A percentile compares a stretch with the other conserved stretches of the same genome.
Evolutionary conservation across 1,140 invertebrate species (phyloP).

Genomic region (Aleiodes sp.): DNA sequence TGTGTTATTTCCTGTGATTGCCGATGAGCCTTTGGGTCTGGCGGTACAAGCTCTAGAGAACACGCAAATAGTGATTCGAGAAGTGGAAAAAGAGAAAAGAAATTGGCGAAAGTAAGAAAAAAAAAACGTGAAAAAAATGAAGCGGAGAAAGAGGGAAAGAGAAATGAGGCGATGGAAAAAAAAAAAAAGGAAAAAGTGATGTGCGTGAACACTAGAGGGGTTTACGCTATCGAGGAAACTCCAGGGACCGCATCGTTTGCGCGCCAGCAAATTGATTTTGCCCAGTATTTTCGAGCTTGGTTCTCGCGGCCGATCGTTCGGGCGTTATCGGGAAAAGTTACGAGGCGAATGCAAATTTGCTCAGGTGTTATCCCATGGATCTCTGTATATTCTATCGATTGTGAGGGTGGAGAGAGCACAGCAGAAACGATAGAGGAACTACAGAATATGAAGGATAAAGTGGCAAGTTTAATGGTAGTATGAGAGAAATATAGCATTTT

Average conservation of each 20-base stretch:
- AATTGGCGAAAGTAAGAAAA: not conserved
- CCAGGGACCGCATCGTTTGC: slow-evolving; percentile 13
- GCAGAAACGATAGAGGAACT: not conserved
- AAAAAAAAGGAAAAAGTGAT: not conserved
- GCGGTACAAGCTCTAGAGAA: slow-evolving; percentile 4
- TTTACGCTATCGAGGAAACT: slow-evolving; percentile 14
- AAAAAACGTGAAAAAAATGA: not conserved
- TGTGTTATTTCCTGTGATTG: slow-evolving; percentile 32
- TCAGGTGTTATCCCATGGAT: slow-evolving; percentile 25
- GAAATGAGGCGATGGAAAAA: not conserved
- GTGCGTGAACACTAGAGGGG: slow-evolving; percentile 6
- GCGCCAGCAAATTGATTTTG: slow-evolving; percentile 36
- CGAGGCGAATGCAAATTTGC: slow-evolving; percentile 35
- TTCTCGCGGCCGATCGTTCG: slow-evolving; percentile 30
- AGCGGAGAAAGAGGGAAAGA: not conserved
- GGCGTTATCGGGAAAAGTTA: slow-evolving; percentile 38
- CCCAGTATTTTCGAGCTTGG: slow-evolving; percentile 34
- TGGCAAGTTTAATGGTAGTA: slow-evolving; percentile 2
- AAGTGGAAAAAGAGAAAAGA: not conserved
- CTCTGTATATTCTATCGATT: slow-evolving; percentile 34
- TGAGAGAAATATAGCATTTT: slow-evolving; percentile 21
- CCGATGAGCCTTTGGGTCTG: slow-evolving; percentile 20
- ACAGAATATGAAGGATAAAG: slow-evolving; percentile 6
- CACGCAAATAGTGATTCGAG: slow-evolving; percentile 33
- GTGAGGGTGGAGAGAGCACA: slow-evolving; percentile 16